These are phyloP conservation scores for Rhagoletis zephyria DNA, from an alignment of 1,140 invertebrate species.

Conservation along the genomic window DNA sequence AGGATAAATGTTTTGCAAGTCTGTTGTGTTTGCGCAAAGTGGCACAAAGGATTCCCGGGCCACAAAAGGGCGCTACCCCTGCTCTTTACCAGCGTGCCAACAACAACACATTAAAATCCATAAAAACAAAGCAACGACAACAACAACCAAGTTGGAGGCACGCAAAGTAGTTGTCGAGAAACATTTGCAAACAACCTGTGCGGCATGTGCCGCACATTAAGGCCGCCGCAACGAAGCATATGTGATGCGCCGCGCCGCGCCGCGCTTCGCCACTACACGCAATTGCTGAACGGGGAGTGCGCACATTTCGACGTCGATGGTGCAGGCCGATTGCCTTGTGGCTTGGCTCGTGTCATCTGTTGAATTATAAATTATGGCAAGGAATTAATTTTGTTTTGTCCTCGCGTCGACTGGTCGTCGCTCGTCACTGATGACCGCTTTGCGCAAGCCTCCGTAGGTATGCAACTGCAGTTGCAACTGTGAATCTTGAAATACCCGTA, in stretches of 20 bases:
- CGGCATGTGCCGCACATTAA: conserved; percentile 70
- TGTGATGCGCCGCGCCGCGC: neutral
- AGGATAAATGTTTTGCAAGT: neutral
- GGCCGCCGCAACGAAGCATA: conserved; percentile 59
- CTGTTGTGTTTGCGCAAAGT: neutral
- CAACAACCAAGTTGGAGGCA: neutral
- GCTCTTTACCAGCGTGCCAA: neutral
- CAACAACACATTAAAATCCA: neutral
- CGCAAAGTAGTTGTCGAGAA: conserved; percentile 8
- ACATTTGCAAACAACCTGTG: conserved; percentile 55
- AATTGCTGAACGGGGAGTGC: conserved; percentile 17
- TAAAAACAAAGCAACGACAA: neutral
- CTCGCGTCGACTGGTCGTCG: conserved; percentile 9
- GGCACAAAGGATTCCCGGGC: neutral
- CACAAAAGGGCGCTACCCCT: neutral
- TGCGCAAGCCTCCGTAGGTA: neutral
- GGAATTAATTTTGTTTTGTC: conserved; percentile 68
- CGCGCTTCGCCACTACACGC: neutral
- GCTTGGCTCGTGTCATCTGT: conserved; percentile 71
- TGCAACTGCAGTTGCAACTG: conserved; percentile 50
- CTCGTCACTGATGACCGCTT: neutral
- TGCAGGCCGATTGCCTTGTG: conserved; percentile 54
- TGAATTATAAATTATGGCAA: conserved; percentile 72
- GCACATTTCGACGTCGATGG: conserved; percentile 23
- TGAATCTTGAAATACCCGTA: conserved; percentile 45